Conservation (phyloP, 2,113 vertebrate genomes). For the Odocoileus hemionus region DNA sequence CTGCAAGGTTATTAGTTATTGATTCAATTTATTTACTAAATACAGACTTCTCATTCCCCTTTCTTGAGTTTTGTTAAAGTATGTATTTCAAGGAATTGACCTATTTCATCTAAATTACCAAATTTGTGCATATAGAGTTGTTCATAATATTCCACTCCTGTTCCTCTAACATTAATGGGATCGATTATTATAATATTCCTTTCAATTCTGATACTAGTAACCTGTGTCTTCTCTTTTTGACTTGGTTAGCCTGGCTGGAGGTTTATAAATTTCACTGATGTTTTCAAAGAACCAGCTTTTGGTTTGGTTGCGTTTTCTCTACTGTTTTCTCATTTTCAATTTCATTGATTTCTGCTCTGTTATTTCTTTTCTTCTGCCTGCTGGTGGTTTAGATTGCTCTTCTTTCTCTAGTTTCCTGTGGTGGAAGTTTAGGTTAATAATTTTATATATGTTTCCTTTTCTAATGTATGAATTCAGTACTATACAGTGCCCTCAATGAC, state of each 20-base stretch:
- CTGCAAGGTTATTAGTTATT: neutral
- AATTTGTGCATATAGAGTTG: neutral
- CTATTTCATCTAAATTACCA: neutral
- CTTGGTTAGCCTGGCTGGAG: neutral
- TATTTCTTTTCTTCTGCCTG: neutral
- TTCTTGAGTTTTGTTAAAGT: neutral
- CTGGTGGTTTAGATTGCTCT: neutral
- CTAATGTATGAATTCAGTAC: neutral
- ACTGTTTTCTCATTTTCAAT: neutral
- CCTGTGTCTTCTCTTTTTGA: neutral
- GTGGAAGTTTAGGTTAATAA: neutral
- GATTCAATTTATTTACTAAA: neutral
- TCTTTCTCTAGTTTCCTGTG: neutral
- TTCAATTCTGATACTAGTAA: neutral
- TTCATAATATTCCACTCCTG: neutral
- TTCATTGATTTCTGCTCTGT: neutral
- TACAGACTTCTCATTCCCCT: neutral
- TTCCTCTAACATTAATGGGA: neutral
- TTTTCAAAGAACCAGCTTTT: neutral
- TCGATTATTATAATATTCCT: neutral
- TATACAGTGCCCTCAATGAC: neutral
- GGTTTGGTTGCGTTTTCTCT: neutral
- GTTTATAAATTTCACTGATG: neutral
- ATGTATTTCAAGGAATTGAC: neutral
- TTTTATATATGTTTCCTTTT: neutral